phyloP scores from a whole-genome alignment of 2,113 vertebrate genomes.

The Dipodomys stephensi region DNA sequence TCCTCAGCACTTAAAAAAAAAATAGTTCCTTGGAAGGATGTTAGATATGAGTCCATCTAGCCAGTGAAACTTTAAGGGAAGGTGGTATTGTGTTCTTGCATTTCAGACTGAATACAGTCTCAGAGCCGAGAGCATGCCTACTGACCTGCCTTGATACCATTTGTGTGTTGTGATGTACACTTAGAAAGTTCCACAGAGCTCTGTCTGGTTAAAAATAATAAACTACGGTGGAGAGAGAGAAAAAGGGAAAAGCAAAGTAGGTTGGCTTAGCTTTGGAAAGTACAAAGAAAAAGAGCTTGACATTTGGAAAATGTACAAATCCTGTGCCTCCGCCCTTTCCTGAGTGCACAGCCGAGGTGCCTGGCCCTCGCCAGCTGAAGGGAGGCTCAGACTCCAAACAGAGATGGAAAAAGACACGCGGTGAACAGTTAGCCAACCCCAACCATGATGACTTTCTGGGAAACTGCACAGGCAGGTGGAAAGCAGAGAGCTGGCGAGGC shows the following conservation, averaged over 20 bases:
- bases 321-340: neutral
- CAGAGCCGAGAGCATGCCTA: neutral
- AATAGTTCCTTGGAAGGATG: neutral
- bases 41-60: neutral
- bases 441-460: neutral
- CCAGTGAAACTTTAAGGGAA: neutral
- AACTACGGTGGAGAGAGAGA: neutral
- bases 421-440: neutral
- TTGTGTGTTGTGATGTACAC: fast-evolving
- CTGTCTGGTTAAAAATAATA: neutral
- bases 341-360: too few species aligned
- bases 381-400: neutral
- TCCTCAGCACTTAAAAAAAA: too few species aligned
- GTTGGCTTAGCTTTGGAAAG: neutral
- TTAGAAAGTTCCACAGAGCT: neutral
- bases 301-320: neutral
- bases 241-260: neutral
- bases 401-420: neutral
- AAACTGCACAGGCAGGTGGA: neutral
- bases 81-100: neutral
- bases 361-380: neutral
- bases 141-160: fast-evolving
- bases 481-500: neutral
- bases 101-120: neutral
- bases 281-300: neutral